Evolutionary conservation across 2,113 vertebrate species (phyloP), one percentile per base, ranked within the genome.

Genomic region (Rhabdomys dilectus): DNA sequence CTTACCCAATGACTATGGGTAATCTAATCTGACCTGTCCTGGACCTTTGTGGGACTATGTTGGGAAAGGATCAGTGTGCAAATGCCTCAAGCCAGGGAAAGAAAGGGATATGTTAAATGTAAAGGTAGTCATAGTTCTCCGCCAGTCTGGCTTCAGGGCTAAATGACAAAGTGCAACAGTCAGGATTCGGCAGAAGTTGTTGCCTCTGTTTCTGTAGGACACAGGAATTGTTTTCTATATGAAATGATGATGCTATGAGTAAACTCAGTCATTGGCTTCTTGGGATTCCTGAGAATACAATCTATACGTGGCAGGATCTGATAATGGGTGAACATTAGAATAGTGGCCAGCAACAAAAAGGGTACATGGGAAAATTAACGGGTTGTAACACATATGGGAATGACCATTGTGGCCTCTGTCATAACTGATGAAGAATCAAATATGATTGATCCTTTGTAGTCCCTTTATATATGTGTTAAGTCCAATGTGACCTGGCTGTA

Each of bases 51-150:
- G 51, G 39, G 26, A 36, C 19, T 3, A 0, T 24, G 12, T 21
- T 13, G 4, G 0, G 0, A 42, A 3, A n/a, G 29, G 22, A 51
- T 60, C 76, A 85, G 31, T 8, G 5, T 36, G 24, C 29, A 39
- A 24, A 45, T 81, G 22, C 93, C 10, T 1, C 16, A 88, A 60
- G 34, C 36, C 39, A 34, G 1, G 1, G 21, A 89, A 22, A 11
- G 21, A 89, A 22, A 11, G 66, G 0, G 4, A 73, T 45, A 22
- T 0, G 0, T 56, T 42, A 31, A 12, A 91, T 29, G 31, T 22
- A 39, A 31, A 96, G 16, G 24, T 84, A 77, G 58, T 4, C 9
- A 17, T 0, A 4, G n/a, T 17, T 91, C 73, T 93, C 88, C 72
- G 24, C 9, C 34, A 45, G 13, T 16, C 34, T 72, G 88, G 24